These are phyloP conservation scores for Drymodes brunneopygia DNA, from an alignment of 2,113 vertebrate genomes.

Conservation along the genomic window DNA sequence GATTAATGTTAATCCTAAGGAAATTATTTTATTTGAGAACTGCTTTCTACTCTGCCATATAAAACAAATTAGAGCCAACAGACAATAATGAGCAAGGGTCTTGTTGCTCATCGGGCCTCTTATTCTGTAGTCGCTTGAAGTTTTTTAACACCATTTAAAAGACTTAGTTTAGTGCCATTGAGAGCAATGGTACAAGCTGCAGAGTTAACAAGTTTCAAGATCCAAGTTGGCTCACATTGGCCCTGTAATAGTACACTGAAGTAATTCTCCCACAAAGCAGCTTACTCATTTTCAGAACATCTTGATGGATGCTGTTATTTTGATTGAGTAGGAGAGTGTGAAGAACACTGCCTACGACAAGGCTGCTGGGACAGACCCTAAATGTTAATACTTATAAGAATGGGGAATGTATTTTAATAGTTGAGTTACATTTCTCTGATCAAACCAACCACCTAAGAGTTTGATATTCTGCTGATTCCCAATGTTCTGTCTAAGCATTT, in stretches of 20 bases:
- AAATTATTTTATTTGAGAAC: background rate
- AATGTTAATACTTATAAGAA: background rate
- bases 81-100: background rate
- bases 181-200: background rate
- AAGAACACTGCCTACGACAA: slow-evolving; percentile 25
- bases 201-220: background rate
- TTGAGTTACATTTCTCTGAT: background rate
- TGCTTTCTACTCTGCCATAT: background rate
- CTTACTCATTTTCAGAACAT: slow-evolving; percentile 16
- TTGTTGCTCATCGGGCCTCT: background rate
- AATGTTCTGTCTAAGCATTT: background rate
- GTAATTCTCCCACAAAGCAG: background rate
- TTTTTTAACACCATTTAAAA: background rate
- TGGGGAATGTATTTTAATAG: background rate
- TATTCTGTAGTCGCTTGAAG: background rate
- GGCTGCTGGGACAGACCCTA: slow-evolving; percentile 26
- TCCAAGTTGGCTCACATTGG: background rate
- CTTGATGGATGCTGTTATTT: slow-evolving; percentile 19
- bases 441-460: background rate
- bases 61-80: background rate
- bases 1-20: background rate
- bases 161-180: background rate
- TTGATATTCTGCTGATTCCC: background rate
- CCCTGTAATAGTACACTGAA: background rate
- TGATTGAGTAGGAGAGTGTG: slow-evolving; percentile 29